These are phyloP conservation scores for Epirrita christyi DNA, from an alignment of 2,888 invertebrate species.

Conservation along the genomic window DNA sequence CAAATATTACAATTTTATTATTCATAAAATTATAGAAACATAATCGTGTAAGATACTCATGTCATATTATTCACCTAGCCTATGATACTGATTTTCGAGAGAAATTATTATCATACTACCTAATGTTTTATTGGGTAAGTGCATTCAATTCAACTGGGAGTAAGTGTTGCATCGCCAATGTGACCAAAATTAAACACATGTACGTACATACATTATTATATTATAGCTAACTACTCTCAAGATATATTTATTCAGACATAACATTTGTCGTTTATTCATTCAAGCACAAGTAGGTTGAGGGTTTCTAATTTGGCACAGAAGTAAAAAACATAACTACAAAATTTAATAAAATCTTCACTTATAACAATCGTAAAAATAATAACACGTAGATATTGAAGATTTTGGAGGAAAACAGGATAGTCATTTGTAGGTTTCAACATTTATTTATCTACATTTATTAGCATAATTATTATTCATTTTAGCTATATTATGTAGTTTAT, in stretches of 20 bases:
- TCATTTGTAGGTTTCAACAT: constrained; percentile 43
- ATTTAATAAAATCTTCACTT: constrained; percentile 10
- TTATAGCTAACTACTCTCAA: constrained; percentile 79
- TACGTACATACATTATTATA: constrained; percentile 41
- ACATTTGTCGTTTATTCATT: constrained; percentile 60
- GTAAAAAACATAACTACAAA: constrained; percentile 36
- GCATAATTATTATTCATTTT: constrained; percentile 30
- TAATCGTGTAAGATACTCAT: constrained; percentile 68
- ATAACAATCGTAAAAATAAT: constrained; percentile 14
- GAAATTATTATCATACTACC: constrained; percentile 83
- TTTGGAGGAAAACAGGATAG: constrained; percentile 36
- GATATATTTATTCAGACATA: constrained; percentile 67
- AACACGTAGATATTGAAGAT: no score
- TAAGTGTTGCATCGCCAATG: constrained; percentile 72
- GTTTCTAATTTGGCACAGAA: constrained; percentile 78
- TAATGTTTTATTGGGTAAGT: constrained; percentile 77
- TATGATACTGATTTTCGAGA: constrained; percentile 82
- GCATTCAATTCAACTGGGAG: constrained; percentile 78
- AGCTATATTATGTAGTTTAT: constrained; percentile 26
- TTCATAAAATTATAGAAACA: constrained; percentile 60
- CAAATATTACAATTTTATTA: constrained; percentile 45
- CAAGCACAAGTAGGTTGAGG: constrained; percentile 51
- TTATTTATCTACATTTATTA: constrained; percentile 42
- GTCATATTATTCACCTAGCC: constrained; percentile 81
- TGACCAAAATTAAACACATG: constrained; percentile 73